Conservation (phyloP, 2,113 vertebrate species). For the Dryoscopus gambensis region DNA sequence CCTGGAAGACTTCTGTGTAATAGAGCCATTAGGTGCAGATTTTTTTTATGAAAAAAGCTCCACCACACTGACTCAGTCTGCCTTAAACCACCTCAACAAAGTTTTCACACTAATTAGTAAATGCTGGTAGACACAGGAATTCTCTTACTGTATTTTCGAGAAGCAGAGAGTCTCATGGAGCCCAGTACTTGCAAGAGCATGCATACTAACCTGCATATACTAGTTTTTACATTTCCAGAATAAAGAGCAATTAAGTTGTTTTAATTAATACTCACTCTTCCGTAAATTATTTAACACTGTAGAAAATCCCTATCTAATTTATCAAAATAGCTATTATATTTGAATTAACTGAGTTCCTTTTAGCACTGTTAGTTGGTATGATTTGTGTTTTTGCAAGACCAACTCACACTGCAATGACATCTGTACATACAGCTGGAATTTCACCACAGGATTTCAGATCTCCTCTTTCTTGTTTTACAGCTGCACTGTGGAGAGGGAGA, state of each 20-base stretch:
- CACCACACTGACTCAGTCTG: background rate
- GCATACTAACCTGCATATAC: background rate
- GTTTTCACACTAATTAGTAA: background rate
- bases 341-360: background rate
- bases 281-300: background rate
- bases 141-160: background rate
- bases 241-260: background rate
- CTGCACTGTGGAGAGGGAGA: background rate
- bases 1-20: background rate
- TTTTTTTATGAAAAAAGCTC: background rate
- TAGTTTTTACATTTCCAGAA: background rate
- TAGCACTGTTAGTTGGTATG: background rate
- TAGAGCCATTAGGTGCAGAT: background rate
- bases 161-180: background rate
- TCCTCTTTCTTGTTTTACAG: background rate
- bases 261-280: background rate
- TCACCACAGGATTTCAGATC: background rate
- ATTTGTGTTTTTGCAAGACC: background rate
- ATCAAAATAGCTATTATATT: background rate
- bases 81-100: background rate
- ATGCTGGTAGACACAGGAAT: background rate
- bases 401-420: too few species aligned
- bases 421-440: background rate
- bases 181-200: background rate
- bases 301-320: background rate